A percentile compares a stretch with the other conserved stretches of the same genome.
These are phyloP conservation scores for Drosophila hawaiiensis DNA, from an alignment of 2,888 invertebrate species.

Conservation along the genomic window DNA sequence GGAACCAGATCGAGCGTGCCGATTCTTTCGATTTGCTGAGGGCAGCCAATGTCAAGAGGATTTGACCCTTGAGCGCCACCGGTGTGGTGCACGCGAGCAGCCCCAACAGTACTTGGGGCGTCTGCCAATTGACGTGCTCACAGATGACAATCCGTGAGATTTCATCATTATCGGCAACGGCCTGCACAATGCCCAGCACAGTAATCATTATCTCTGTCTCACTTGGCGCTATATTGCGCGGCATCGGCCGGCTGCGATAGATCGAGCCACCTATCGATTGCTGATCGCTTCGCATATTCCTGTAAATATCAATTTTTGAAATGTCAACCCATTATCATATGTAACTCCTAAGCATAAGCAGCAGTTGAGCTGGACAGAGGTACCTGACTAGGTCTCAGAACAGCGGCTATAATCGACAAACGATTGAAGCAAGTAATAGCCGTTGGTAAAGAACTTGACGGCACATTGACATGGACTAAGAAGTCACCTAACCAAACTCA, in stretches of 20 bases:
- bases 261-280: constrained; percentile 87
- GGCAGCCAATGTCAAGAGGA: constrained; percentile 92
- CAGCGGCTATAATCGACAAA: no score
- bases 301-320: constrained; percentile 74
- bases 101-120: constrained; percentile 88
- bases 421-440: no score
- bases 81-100: constrained; percentile 95
- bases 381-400: no score
- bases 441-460: no score
- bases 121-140: constrained; percentile 95
- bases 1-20: constrained; percentile 94
- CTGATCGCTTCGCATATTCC: constrained; percentile 89
- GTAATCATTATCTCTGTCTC: constrained; percentile 94
- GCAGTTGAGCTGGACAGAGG: no score
- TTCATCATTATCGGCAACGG: constrained; percentile 92
- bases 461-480: no score
- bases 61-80: constrained; percentile 92
- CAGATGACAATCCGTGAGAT: constrained; percentile 92
- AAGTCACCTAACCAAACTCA: no score
- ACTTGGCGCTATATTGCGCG: constrained; percentile 90
- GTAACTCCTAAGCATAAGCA: not conserved
- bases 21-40: constrained; percentile 92
- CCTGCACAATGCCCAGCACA: constrained; percentile 91
- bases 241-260: constrained; percentile 87
- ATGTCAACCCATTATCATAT: not conserved